Evolutionary conservation across 2,888 invertebrate species (phyloP), one percentile per base, ranked within the genome.

Genomic region (Notodonta ziczac): DNA sequence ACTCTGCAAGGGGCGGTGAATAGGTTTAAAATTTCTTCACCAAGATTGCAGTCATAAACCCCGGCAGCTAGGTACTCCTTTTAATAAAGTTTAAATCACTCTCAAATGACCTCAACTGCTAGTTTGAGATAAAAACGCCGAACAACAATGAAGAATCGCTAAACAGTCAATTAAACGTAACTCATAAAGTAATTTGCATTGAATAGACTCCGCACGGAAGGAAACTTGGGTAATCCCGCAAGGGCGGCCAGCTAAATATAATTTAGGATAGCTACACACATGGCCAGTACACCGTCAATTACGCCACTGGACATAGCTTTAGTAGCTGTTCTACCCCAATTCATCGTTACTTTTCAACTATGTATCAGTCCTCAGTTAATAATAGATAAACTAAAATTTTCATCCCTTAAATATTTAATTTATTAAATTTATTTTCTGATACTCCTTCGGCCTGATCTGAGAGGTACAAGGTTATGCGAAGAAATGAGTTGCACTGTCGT

Each of bases 131-230:
- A 48, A 50, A 50, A 50, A 50, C 50, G 16, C 50, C 50, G 16
- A 50, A 46, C 46, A 50, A 46, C 46, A 46, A 50, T 50, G 16
- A 7, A 50, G n/a, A 16, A 14, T 14, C 50, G 10, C 50, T 50
- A 13, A 39, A 54, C n/a, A 39, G n/a, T 54, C 54, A 39, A 54
- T 54, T 54, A 54, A 54, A 54, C 9, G 54, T n/a, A 5, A 54
- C 35, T 54, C 54, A 39, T 39, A 39, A 35, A 39, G 54, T 54
- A 9, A 54, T 54, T 54, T 39, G 54, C 54, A 54, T 54, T 54
- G 54, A 54, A 54, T 54, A 14, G 54, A 13, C 54, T 39, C 32
- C 32, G n/a, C 14, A 52, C 32, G 12, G 32, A 7, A 50, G 54
- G 54, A 39, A 39, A 39, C 39, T 14, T 54, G 13, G 52, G 52